Conservation (phyloP, 2,888 invertebrate genomes). For the Polydrusus pterygomalis region DNA sequence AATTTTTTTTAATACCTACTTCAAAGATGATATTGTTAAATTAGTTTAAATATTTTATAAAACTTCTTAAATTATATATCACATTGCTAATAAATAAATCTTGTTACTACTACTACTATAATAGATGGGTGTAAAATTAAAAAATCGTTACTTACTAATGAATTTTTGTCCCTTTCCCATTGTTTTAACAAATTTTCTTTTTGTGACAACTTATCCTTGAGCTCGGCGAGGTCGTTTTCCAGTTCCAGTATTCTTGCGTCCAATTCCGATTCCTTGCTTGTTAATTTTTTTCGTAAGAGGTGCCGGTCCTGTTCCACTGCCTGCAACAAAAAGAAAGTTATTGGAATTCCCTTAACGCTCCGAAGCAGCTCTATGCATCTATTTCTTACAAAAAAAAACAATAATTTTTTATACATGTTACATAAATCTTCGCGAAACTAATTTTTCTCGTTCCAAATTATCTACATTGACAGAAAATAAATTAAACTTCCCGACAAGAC, state of each 20-base stretch:
- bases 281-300: constrained; percentile 87
- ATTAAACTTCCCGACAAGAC: constrained; percentile 19
- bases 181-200: constrained; percentile 77
- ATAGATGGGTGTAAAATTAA: not conserved
- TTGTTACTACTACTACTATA: too few species aligned
- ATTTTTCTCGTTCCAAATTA: constrained; percentile 26
- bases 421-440: constrained; percentile 19
- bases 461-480: constrained; percentile 23
- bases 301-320: constrained; percentile 95
- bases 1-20: too few species aligned
- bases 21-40: too few species aligned
- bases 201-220: constrained; percentile 84
- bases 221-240: constrained; percentile 89
- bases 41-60: too few species aligned
- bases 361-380: not conserved
- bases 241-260: constrained; percentile 91
- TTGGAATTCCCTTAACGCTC: not conserved
- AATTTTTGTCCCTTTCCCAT: constrained; percentile 87
- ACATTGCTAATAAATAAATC: too few species aligned
- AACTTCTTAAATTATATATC: too few species aligned
- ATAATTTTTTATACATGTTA: not conserved
- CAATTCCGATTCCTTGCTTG: constrained; percentile 90
- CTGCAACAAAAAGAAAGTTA: constrained; percentile 73
- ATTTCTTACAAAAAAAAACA: not conserved
- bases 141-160: constrained; percentile 75